Evolutionary conservation across 2,797 vertebrate genomes (phyloP).

Genomic region (Huso huso): DNA sequence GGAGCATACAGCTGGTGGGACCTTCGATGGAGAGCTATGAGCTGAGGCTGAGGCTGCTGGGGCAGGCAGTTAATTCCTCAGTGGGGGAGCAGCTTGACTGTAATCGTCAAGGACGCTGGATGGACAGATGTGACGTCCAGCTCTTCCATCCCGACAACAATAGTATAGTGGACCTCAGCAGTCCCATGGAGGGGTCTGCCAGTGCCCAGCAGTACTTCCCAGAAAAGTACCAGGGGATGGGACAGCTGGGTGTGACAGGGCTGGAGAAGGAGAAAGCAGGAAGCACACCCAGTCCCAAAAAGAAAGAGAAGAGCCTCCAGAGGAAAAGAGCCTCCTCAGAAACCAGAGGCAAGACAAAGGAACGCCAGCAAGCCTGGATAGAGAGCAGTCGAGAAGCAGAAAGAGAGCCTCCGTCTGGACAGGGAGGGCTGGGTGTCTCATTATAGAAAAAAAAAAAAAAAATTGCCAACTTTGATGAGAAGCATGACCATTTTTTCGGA

Average conservation of each 20-base stretch:
- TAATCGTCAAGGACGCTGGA: constrained; percentile 4
- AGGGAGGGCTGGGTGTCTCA: not conserved
- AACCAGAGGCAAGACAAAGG: not conserved
- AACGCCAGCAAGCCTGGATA: not conserved
- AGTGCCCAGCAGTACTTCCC: constrained; percentile 14
- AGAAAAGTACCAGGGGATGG: not conserved
- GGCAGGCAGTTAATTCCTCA: accelerated
- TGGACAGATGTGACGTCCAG: constrained; percentile 17
- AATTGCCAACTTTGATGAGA: no score
- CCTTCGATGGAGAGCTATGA: constrained; percentile 30
- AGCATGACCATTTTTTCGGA: no score
- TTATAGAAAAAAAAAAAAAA: no score
- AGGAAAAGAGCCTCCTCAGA: constrained; percentile 15
- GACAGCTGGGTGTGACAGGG: not conserved
- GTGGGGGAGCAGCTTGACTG: not conserved
- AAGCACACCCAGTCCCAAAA: not conserved
- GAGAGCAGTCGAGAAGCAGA: not conserved
- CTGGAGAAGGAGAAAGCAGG: not conserved
- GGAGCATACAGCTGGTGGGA: constrained; percentile 45
- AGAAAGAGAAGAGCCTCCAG: no score
- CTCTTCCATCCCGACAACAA: constrained; percentile 31
- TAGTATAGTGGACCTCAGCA: no score
- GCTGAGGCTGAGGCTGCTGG: constrained; percentile 42
- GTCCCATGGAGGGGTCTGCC: not conserved
- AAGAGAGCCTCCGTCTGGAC: not conserved